phyloP scores from a whole-genome alignment of 92 coral and sea anemone genomes.

The Pocillopora meandrina region DNA sequence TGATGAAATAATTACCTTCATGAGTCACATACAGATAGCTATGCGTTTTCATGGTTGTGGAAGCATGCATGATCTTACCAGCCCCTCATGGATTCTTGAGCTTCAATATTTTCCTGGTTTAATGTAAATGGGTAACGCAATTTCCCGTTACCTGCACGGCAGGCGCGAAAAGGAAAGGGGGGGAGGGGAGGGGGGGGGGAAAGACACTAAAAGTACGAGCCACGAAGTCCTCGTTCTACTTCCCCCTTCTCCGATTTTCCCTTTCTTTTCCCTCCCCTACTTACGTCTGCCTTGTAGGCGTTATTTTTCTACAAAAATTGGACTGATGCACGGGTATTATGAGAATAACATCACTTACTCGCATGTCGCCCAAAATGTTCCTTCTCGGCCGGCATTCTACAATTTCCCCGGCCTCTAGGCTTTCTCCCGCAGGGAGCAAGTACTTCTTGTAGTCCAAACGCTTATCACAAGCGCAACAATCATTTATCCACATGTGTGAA shows the following conservation, averaged over 20 bases:
- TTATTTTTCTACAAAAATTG: too few relatives aligned
- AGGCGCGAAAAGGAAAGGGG: too few relatives aligned
- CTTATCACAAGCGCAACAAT: conserved; percentile 57
- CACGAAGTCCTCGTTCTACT: not conserved
- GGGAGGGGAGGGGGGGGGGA: too few relatives aligned
- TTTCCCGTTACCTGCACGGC: too few relatives aligned
- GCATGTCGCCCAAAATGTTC: conserved; percentile 69
- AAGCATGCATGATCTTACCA: too few relatives aligned
- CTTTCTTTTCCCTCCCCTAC: not conserved
- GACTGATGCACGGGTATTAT: not conserved
- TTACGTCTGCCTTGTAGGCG: not conserved
- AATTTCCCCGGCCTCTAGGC: conserved; percentile 69
- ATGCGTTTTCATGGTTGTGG: too few relatives aligned
- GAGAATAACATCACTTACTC: conserved; percentile 52
- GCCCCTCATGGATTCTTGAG: too few relatives aligned
- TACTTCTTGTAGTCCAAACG: conserved; percentile 67
- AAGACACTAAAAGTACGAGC: too few relatives aligned
- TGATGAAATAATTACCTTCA: too few relatives aligned
- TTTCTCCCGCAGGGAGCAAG: conserved; percentile 82
- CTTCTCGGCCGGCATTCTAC: conserved; percentile 76
- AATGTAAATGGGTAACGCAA: too few relatives aligned
- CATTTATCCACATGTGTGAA: conserved; percentile 88
- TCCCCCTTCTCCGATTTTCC: not conserved
- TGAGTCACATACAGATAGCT: too few relatives aligned
- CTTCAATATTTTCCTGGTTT: too few relatives aligned